These are phyloP conservation scores for Seira sanloemensis DNA, from an alignment of 2,888 invertebrate genomes.

Conservation along the genomic window DNA sequence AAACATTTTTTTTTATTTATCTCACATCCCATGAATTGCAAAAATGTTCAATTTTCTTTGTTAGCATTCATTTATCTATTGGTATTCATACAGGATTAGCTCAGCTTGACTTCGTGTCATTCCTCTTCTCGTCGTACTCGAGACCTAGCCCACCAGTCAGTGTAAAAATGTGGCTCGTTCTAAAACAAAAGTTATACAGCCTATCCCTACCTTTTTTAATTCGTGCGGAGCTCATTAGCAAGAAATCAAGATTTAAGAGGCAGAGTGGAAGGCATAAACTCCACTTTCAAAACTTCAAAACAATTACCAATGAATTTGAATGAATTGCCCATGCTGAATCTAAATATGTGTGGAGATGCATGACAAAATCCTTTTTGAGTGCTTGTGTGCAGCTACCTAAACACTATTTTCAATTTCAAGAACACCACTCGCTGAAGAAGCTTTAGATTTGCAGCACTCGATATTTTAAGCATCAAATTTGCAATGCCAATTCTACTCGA, in stretches of 20 bases:
- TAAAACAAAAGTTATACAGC: neutral
- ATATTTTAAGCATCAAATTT: too few relatives aligned
- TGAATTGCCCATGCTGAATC: neutral
- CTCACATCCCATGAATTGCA: constrained; percentile 5
- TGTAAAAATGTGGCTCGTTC: neutral
- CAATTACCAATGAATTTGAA: neutral
- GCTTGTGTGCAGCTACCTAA: neutral
- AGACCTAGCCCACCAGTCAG: neutral
- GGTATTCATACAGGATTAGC: neutral
- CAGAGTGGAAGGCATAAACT: constrained; percentile 25
- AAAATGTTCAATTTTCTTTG: neutral
- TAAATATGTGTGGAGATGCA: neutral
- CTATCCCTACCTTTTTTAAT: constrained; percentile 20
- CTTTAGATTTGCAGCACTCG: too few relatives aligned
- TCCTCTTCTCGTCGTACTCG: constrained; percentile 18
- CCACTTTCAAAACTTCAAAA: constrained; percentile 17
- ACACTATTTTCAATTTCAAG: neutral
- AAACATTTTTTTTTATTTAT: neutral
- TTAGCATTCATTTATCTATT: neutral
- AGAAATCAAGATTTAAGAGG: constrained; percentile 38
- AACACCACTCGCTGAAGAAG: too few relatives aligned
- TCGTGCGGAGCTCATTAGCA: constrained; percentile 50
- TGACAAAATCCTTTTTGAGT: neutral
- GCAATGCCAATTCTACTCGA: neutral
- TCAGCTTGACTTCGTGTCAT: constrained; percentile 54